Evolutionary conservation across 1,140 invertebrate genomes (phyloP).

Genomic region (Cydia strobilella): DNA sequence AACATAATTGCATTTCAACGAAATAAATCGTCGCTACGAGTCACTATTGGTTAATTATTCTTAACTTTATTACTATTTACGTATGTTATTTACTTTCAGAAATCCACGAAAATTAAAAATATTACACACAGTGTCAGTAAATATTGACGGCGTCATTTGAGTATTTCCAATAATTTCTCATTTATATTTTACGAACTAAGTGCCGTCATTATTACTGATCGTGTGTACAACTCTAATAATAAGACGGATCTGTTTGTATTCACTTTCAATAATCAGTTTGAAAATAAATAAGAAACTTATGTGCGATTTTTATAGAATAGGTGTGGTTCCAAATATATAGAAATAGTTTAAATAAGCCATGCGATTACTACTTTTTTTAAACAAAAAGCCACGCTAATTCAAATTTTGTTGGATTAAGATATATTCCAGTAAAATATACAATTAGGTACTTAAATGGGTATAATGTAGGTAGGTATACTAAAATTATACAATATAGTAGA

Average conservation of each 20-base stretch:
- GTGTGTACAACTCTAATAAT: conserved; percentile 48
- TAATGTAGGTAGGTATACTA: conserved; percentile 75
- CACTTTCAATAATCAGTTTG: conserved; percentile 43
- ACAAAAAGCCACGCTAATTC: conserved; percentile 69
- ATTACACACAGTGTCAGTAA: background rate
- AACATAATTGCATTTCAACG: conserved; percentile 70
- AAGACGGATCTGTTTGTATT: conserved; percentile 72
- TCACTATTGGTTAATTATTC: conserved; percentile 71
- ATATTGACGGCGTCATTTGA: background rate
- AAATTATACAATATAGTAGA: conserved; percentile 77
- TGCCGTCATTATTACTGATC: background rate
- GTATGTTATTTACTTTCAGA: conserved; percentile 67
- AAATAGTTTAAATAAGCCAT: conserved; percentile 65
- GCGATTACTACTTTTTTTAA: conserved; percentile 61
- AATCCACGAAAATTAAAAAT: conserved; percentile 56
- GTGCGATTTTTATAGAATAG: conserved; percentile 30
- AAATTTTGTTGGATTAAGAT: conserved; percentile 67
- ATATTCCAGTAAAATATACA: conserved; percentile 74
- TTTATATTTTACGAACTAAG: background rate
- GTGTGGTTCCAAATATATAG: conserved; percentile 44
- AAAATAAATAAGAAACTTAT: conserved; percentile 38
- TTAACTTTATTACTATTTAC: conserved; percentile 75
- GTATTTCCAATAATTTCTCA: background rate
- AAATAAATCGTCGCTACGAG: conserved; percentile 65
- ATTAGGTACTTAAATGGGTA: conserved; percentile 72